Conservation (phyloP, 2,113 vertebrate species). For the Fulmarus glacialis region DNA sequence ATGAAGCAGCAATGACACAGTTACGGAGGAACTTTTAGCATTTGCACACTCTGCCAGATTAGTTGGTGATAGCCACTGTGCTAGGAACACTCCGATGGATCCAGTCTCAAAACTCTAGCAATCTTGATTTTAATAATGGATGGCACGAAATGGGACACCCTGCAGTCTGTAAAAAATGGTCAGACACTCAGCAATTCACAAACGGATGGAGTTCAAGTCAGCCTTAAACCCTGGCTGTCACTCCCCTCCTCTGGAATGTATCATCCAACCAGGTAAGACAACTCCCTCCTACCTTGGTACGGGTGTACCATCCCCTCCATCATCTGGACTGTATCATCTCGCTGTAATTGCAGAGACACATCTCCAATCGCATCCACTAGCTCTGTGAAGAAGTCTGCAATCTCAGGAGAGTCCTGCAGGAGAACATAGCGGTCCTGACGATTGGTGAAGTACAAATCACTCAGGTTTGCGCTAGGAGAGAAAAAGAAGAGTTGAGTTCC, state of each 20-base stretch:
- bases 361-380: slow-evolving; percentile 90
- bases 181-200: background rate
- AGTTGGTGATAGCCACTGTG: background rate
- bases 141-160: background rate
- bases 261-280: background rate
- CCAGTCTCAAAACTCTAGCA: background rate
- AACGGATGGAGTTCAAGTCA: background rate
- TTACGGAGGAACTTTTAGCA: background rate
- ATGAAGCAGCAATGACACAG: background rate
- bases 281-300: slow-evolving; percentile 82
- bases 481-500: background rate
- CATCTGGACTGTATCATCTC: slow-evolving; percentile 84
- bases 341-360: slow-evolving; percentile 89
- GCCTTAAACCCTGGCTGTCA: background rate
- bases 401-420: slow-evolving; percentile 87
- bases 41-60: background rate
- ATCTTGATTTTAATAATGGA: background rate
- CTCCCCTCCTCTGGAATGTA: background rate
- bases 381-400: slow-evolving; percentile 92
- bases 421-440: slow-evolving; percentile 97
- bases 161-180: background rate
- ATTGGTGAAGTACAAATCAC: slow-evolving; percentile 97
- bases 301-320: slow-evolving; percentile 92
- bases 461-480: slow-evolving; percentile 89
- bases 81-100: background rate